Conservation (phyloP, 1,140 invertebrate genomes). For the Drosophila pseudoananassae region DNA sequence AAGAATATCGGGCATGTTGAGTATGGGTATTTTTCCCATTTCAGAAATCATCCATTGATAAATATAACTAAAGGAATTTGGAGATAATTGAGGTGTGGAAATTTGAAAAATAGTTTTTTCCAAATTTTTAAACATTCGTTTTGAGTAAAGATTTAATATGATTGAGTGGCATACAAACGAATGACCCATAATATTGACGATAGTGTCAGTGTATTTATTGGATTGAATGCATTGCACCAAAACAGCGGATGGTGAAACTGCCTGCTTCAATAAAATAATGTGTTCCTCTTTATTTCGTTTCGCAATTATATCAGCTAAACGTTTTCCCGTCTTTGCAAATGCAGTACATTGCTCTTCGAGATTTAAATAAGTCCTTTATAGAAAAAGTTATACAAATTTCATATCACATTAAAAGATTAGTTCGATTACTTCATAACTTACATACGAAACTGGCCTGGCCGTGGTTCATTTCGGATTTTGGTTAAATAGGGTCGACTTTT, state of each 20-base stretch:
- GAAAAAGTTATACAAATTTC: too few relatives aligned
- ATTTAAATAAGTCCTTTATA: not conserved
- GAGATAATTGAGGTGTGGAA: not conserved
- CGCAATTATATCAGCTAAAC: not conserved
- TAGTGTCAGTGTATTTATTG: not conserved
- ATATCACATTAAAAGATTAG: too few relatives aligned
- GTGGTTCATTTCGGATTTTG: not conserved
- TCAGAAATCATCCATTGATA: too few relatives aligned
- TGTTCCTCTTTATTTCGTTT: not conserved
- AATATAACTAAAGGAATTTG: conserved; percentile 4
- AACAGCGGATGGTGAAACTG: not conserved
- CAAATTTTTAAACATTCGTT: not conserved
- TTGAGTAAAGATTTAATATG: not conserved
- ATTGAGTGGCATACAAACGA: not conserved
- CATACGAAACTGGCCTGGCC: too few relatives aligned
- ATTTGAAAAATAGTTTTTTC: not conserved
- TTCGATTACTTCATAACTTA: too few relatives aligned
- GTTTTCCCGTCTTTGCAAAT: not conserved
- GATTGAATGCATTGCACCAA: not conserved
- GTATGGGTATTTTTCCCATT: too few relatives aligned
- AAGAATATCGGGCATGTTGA: too few relatives aligned
- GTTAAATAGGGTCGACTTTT: not conserved
- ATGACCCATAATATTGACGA: not conserved
- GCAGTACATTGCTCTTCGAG: not conserved
- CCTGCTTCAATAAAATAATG: too few relatives aligned